phyloP scores from a whole-genome alignment of 2,888 invertebrate species.

The Aleiodes testaceus region DNA sequence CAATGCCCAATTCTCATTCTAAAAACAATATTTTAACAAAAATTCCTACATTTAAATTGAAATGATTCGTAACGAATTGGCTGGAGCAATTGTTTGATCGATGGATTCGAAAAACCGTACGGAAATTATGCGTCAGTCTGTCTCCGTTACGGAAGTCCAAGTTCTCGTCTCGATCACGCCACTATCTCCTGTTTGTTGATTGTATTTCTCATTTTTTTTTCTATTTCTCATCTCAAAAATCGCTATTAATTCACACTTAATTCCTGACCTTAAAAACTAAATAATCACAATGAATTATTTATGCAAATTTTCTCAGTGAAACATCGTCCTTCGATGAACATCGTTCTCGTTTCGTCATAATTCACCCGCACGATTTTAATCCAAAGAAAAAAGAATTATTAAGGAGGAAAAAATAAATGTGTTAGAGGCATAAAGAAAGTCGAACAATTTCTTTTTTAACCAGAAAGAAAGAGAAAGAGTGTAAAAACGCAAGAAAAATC shows the following conservation, averaged over 20 bases:
- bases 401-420: constrained; percentile 6
- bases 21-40: too few species aligned
- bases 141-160: constrained; percentile 68
- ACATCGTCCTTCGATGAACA: constrained; percentile 37
- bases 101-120: constrained; percentile 67
- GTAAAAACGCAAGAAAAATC: constrained; percentile 35
- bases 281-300: not conserved
- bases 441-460: constrained; percentile 6
- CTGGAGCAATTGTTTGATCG: constrained; percentile 70
- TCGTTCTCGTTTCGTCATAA: constrained; percentile 36
- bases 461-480: too few species aligned
- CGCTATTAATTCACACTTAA: not conserved
- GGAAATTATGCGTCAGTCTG: constrained; percentile 73
- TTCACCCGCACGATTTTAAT: constrained; percentile 40
- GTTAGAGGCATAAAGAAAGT: constrained; percentile 22
- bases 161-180: constrained; percentile 66
- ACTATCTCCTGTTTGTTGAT: constrained; percentile 66
- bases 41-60: constrained; percentile 4
- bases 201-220: constrained; percentile 54
- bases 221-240: not conserved
- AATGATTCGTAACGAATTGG: constrained; percentile 34
- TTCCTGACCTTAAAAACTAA: constrained; percentile 1
- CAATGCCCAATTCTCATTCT: not conserved
- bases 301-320: constrained; percentile 4
- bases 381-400: constrained; percentile 6